phyloP scores from a whole-genome alignment of 2,113 vertebrate genomes.

The Muscicapa adusta region DNA sequence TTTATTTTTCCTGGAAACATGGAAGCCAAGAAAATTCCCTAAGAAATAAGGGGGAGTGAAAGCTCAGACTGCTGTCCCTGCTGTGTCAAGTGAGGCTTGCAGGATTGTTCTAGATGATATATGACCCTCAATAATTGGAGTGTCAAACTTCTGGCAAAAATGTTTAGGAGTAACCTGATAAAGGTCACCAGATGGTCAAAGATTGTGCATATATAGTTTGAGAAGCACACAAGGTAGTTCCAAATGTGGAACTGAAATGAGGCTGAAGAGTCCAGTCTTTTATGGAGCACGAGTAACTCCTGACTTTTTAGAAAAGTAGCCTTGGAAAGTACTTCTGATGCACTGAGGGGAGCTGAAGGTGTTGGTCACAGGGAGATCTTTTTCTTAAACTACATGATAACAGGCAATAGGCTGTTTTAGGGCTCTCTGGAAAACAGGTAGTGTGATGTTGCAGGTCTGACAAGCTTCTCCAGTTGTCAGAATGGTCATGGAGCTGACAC shows the following conservation, averaged over 20 bases:
- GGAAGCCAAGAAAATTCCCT: neutral
- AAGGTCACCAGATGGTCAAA: constrained; percentile 57
- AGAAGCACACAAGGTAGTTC: constrained; percentile 2
- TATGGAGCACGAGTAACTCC: neutral
- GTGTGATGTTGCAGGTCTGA: neutral
- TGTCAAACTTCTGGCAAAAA: constrained; percentile 52
- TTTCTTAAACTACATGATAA: neutral
- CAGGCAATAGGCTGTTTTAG: neutral
- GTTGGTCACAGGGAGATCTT: neutral
- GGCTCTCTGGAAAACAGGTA: neutral
- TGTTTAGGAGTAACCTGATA: constrained; percentile 50
- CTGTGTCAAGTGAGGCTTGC: neutral
- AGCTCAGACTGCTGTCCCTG: neutral
- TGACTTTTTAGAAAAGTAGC: neutral
- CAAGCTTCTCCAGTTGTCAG: neutral
- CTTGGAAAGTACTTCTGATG: neutral
- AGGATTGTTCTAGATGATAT: constrained; percentile 36
- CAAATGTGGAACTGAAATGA: neutral
- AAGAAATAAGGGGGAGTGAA: neutral
- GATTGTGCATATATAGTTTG: neutral
- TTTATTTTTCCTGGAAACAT: neutral
- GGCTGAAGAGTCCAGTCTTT: neutral
- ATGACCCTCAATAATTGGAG: constrained; percentile 38
- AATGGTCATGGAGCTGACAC: neutral
- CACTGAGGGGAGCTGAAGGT: neutral